These are phyloP conservation scores for Pararge aegeria DNA, from an alignment of 1,140 invertebrate genomes.

Conservation along the genomic window DNA sequence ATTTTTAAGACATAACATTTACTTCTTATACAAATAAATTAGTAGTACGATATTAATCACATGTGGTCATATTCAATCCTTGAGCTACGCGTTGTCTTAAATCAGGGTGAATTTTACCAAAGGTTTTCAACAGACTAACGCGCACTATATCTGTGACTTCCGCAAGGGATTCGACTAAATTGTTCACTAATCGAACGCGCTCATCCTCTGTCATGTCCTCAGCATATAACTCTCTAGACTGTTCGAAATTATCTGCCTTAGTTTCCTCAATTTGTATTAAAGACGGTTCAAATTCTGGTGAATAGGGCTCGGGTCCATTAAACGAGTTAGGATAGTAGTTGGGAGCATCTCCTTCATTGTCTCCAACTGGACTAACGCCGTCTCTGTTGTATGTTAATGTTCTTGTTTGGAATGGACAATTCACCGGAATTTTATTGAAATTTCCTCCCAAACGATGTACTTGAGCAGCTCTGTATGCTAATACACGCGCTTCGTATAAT, in stretches of 20 bases:
- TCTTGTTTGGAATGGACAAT: conserved; percentile 88
- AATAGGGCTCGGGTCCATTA: conserved; percentile 84
- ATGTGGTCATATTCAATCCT: conserved; percentile 58
- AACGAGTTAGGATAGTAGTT: conserved; percentile 98
- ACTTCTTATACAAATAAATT: too few relatives aligned
- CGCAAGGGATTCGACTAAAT: conserved; percentile 88
- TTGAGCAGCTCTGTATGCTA: conserved; percentile 92
- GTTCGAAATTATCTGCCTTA: conserved; percentile 91
- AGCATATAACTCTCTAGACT: conserved; percentile 89
- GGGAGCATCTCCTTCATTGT: conserved; percentile 88
- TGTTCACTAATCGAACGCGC: conserved; percentile 86
- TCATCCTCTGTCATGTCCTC: conserved; percentile 88
- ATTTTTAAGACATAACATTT: too few relatives aligned
- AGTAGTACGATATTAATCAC: too few relatives aligned
- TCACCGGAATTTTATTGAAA: conserved; percentile 92
- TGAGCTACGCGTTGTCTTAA: conserved; percentile 83
- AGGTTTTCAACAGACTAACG: conserved; percentile 87
- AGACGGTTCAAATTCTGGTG: conserved; percentile 66
- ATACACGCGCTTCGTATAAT: conserved; percentile 92
- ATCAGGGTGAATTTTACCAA: conserved; percentile 83
- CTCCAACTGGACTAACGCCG: conserved; percentile 84
- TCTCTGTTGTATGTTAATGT: conserved; percentile 88
- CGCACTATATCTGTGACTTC: conserved; percentile 90
- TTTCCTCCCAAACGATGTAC: conserved; percentile 93
- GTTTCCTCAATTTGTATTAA: conserved; percentile 78